A percentile compares a stretch with the other conserved stretches of the same genome.
These are phyloP conservation scores for Platygyra sinensis DNA, from an alignment of 64 coral and sea anemone species.

Conservation along the genomic window DNA sequence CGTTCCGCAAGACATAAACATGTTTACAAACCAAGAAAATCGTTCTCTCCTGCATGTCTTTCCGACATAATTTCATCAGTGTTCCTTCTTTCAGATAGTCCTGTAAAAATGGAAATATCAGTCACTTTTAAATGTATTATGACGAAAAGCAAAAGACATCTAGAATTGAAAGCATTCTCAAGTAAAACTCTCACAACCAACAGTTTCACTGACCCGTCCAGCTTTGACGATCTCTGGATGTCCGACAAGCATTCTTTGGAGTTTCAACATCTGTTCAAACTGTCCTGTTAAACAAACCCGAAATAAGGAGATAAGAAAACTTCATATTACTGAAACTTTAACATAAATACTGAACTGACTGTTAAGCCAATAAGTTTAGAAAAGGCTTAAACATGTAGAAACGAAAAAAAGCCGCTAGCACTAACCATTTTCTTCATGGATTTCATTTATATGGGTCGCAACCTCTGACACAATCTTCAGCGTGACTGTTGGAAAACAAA, in stretches of 20 bases:
- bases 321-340: too few relatives aligned
- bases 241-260: conserved; percentile 90
- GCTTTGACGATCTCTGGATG: conserved; percentile 96
- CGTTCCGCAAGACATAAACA: neutral
- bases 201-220: conserved; percentile 74
- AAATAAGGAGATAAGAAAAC: too few relatives aligned
- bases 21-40: conserved; percentile 90
- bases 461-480: conserved; percentile 95
- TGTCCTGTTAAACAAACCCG: conserved; percentile 73
- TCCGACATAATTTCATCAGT: conserved; percentile 89
- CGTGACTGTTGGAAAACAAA: conserved; percentile 40
- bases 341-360: too few relatives aligned
- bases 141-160: too few relatives aligned
- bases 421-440: conserved; percentile 96
- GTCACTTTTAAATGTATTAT: neutral
- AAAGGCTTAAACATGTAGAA: too few relatives aligned
- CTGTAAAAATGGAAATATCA: conserved; percentile 30
- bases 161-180: neutral
- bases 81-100: conserved; percentile 82
- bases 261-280: conserved; percentile 79
- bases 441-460: conserved; percentile 96
- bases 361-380: neutral
- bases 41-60: conserved; percentile 96
- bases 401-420: too few relatives aligned
- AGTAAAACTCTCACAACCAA: neutral